Percentiles rank a stretch among this genome's conserved stretches.
Conservation (phyloP, 2,797 vertebrate species). For the Chelon labrosus region DNA sequence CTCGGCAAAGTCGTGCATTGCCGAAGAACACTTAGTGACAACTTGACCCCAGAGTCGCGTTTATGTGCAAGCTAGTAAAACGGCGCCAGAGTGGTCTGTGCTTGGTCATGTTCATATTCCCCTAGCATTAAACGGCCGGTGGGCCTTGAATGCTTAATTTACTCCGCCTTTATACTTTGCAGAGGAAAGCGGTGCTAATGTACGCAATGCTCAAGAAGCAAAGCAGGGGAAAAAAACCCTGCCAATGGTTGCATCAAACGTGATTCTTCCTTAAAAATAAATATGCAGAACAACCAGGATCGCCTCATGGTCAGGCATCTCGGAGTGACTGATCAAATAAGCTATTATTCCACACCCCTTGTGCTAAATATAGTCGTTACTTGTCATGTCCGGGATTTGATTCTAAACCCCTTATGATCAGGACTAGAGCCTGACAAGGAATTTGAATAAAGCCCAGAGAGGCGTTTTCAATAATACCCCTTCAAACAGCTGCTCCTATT, state of each 20-base stretch:
- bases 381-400: conserved; percentile 75
- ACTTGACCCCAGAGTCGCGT: conserved; percentile 61
- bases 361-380: conserved; percentile 70
- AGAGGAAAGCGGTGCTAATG: conserved; percentile 22
- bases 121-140: conserved; percentile 9
- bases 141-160: conserved; percentile 40
- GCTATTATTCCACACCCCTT: conserved; percentile 65
- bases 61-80: conserved; percentile 49
- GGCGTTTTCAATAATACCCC: conserved; percentile 56
- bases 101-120: conserved; percentile 48
- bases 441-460: conserved; percentile 56
- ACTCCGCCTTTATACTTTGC: conserved; percentile 6
- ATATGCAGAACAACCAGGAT: conserved; percentile 42
- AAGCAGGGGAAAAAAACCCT: conserved; percentile 9
- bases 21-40: conserved; percentile 43
- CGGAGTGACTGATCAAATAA: conserved; percentile 63
- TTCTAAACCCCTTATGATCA: conserved; percentile 69
- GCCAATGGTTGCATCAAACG: conserved; percentile 55
- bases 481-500: conserved; percentile 62
- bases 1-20: conserved; percentile 18
- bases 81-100: conserved; percentile 42
- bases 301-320: conserved; percentile 57
- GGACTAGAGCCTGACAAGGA: conserved; percentile 64
- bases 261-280: conserved; percentile 40
- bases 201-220: conserved; percentile 30